Conservation (phyloP, 2,113 vertebrate genomes). For the Callipepla californica region DNA sequence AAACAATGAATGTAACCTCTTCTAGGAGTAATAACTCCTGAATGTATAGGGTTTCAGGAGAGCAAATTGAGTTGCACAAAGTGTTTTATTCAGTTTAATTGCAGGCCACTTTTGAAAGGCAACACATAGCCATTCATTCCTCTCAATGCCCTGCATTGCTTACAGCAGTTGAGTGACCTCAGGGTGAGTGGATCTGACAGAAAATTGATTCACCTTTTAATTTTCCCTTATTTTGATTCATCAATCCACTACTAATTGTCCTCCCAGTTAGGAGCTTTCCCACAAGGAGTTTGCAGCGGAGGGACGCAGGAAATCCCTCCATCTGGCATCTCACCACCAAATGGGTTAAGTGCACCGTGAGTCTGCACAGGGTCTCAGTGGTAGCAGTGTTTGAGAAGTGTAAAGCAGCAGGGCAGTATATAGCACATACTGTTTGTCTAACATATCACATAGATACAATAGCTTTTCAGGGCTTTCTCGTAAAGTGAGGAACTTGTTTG, state of each 20-base stretch:
- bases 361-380: background rate
- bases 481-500: background rate
- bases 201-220: background rate
- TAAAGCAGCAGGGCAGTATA: background rate
- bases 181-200: background rate
- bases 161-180: background rate
- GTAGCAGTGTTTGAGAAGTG: background rate
- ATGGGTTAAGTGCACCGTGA: rapidly evolving
- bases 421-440: background rate
- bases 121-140: background rate
- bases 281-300: background rate
- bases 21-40: background rate
- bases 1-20: background rate
- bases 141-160: background rate
- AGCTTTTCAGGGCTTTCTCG: background rate
- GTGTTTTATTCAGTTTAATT: background rate
- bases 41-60: background rate
- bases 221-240: background rate
- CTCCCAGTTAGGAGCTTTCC: background rate
- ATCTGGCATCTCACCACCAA: background rate
- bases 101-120: background rate
- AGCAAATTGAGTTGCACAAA: background rate
- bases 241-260: background rate
- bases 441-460: background rate
- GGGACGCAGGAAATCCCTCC: background rate